phyloP scores from a whole-genome alignment of 2,888 invertebrate genomes.

The Neria commutata region DNA sequence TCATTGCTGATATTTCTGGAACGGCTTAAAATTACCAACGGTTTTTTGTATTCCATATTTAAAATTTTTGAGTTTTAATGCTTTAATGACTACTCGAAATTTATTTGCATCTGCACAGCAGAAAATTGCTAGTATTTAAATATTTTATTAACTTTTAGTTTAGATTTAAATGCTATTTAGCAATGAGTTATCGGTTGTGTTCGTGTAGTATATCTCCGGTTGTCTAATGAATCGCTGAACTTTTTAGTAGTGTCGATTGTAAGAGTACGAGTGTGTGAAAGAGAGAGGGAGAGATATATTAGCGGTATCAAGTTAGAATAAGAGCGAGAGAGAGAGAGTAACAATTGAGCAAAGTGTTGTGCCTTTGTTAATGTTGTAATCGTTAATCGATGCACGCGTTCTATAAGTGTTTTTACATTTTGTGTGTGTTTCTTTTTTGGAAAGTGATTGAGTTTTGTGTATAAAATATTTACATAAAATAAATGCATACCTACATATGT shows the following conservation, averaged over 20 bases:
- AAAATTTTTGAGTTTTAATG: slow-evolving; percentile 12
- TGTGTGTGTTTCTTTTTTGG: no score
- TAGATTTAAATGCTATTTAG: slow-evolving; percentile 16
- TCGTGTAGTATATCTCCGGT: slow-evolving; percentile 22
- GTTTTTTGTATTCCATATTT: background rate
- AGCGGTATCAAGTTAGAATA: slow-evolving; percentile 6
- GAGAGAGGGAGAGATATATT: slow-evolving; percentile 6
- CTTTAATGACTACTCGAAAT: slow-evolving; percentile 11
- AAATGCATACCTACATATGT: no score
- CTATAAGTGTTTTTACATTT: no score
- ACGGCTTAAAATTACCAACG: no score
- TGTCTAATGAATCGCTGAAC: slow-evolving; percentile 5
- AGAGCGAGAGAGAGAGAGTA: slow-evolving; percentile 12
- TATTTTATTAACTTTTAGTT: slow-evolving; percentile 25
- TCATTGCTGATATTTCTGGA: background rate
- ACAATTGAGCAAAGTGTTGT: slow-evolving; percentile 6
- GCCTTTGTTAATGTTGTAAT: slow-evolving; percentile 1
- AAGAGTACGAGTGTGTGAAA: slow-evolving; percentile 3
- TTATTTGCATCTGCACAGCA: slow-evolving; percentile 60
- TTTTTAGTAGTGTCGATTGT: background rate
- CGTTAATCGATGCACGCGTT: no score
- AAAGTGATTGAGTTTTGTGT: no score
- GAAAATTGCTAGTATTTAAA: slow-evolving; percentile 39
- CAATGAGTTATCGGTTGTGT: no score
- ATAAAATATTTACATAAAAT: no score